phyloP scores from a whole-genome alignment of 2,888 invertebrate species.

The Lypha dubia region DNA sequence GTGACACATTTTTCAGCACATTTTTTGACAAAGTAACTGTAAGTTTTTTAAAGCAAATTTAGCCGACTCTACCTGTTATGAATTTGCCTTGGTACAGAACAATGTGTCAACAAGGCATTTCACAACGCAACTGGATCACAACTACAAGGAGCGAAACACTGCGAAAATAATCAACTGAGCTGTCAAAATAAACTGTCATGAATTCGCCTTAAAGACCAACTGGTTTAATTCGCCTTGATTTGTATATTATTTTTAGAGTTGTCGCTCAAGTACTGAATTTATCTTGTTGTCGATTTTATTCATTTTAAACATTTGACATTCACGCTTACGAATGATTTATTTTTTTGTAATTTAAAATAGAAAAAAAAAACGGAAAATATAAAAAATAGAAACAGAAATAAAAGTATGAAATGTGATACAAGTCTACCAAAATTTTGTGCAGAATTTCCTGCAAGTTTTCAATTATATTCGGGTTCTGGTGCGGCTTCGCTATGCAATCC shows the following conservation, averaged over 20 bases:
- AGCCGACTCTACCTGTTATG: no score
- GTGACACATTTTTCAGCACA: no score
- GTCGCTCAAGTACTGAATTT: no score
- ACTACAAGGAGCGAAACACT: no score
- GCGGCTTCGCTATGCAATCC: conserved; percentile 80
- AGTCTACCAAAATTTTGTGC: conserved; percentile 74
- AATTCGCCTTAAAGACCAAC: background rate
- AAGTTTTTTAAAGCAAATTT: no score
- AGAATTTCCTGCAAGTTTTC: conserved; percentile 79
- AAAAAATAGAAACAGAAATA: conserved; percentile 63
- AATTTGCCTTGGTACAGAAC: no score
- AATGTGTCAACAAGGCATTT: no score
- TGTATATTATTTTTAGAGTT: background rate
- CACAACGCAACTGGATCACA: no score
- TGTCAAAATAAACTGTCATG: no score
- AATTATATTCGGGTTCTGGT: conserved; percentile 76
- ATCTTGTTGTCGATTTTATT: background rate
- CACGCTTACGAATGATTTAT: background rate
- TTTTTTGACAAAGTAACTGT: no score
- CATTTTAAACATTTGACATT: conserved; percentile 10
- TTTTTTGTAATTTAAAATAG: background rate
- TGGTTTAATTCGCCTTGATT: no score
- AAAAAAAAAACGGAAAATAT: conserved; percentile 23
- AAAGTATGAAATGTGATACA: conserved; percentile 74
- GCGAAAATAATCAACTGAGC: no score